Evolutionary conservation across 2,888 invertebrate species (phyloP).

Genomic region (Zaprionus bogoriensis): DNA sequence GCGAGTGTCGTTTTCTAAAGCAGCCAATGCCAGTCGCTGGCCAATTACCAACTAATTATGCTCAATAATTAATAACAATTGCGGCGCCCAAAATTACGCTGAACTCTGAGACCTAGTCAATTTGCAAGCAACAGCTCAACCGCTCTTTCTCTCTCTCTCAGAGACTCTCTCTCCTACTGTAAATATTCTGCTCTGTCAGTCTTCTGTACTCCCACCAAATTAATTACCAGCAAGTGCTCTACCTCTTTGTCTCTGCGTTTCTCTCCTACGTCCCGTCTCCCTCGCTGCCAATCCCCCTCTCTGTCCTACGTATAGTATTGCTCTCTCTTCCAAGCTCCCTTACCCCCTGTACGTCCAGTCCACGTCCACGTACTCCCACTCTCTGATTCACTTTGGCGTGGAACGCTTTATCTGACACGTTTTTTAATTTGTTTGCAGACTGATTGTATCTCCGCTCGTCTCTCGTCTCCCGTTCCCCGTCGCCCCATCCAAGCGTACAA

Average conservation of each 20-base stretch:
- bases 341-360: too few species aligned
- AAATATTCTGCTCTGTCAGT: too few species aligned
- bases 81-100: slow-evolving; percentile 14
- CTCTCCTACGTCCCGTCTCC: too few species aligned
- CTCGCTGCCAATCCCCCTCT: too few species aligned
- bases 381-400: slow-evolving; percentile 36
- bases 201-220: too few species aligned
- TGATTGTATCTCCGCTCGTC: slow-evolving; percentile 10
- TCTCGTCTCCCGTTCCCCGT: not conserved
- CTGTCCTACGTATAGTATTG: too few species aligned
- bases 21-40: slow-evolving; percentile 21
- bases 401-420: slow-evolving; percentile 66
- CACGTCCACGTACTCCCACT: too few species aligned
- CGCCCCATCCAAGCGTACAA: not conserved
- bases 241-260: not conserved
- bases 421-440: slow-evolving; percentile 61
- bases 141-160: slow-evolving; percentile 1
- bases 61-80: slow-evolving; percentile 33
- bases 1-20: slow-evolving; percentile 1
- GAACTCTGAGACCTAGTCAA: slow-evolving; percentile 45
- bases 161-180: too few species aligned
- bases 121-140: slow-evolving; percentile 7
- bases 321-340: too few species aligned
- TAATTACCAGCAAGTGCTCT: too few species aligned
- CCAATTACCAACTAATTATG: slow-evolving; percentile 26